Conservation (phyloP, 1,140 invertebrate genomes). For the Trichonephila clavipes region DNA sequence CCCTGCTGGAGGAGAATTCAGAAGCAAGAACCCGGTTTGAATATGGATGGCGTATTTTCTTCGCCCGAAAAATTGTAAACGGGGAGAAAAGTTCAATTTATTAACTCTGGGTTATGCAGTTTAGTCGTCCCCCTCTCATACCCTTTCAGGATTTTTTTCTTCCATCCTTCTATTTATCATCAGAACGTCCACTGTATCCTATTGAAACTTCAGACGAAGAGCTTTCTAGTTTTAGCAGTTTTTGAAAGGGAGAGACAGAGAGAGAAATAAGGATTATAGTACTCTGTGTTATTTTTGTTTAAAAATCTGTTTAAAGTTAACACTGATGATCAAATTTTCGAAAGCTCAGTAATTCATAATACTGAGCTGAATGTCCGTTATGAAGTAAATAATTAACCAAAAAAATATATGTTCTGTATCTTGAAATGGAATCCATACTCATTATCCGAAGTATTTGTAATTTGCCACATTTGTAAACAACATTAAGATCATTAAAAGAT, state of each 20-base stretch:
- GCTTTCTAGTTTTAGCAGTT: conserved; percentile 40
- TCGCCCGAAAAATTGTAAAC: conserved; percentile 67
- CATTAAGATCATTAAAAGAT: neutral
- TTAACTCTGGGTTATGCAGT: conserved; percentile 57
- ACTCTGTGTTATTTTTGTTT: conserved; percentile 20
- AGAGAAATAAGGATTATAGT: neutral
- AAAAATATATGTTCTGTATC: neutral
- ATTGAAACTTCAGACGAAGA: conserved; percentile 52
- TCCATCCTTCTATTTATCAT: conserved; percentile 67
- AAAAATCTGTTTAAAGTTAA: conserved; percentile 52
- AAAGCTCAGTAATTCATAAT: conserved; percentile 8
- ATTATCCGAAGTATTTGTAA: conserved; percentile 9
- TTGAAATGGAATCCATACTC: neutral
- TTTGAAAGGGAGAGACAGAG: neutral
- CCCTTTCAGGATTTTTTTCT: conserved; percentile 9
- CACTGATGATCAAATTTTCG: conserved; percentile 51
- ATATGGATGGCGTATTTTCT: conserved; percentile 72
- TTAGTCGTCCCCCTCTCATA: neutral
- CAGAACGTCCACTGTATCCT: conserved; percentile 28
- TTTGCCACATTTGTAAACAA: neutral
- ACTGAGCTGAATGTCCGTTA: neutral
- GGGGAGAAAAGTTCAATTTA: conserved; percentile 72
- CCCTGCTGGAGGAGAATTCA: conserved; percentile 30
- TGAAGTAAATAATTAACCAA: neutral
- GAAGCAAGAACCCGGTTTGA: conserved; percentile 53